Base-by-base conservation (phyloP, 2,797 vertebrate genomes). In the Lagocephalus sceleratus region DNA sequence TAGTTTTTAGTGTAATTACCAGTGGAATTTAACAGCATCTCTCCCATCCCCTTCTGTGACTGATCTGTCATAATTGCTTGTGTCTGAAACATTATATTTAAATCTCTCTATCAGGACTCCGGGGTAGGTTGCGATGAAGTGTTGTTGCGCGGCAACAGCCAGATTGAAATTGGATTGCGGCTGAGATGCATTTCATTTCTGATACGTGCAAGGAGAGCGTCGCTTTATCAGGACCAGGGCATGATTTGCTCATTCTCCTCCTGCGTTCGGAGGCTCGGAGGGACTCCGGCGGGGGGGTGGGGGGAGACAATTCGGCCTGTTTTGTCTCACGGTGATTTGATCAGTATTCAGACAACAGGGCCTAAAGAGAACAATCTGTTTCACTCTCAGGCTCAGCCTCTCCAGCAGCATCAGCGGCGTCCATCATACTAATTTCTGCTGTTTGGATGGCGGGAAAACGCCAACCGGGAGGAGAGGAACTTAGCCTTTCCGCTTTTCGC, bases 11-110 rank as follows among this genome's bases (percentile, higher is more conserved):
- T 53, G 51, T 75, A 83, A 87, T 88, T 85, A 83, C 71, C 50
- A 54, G 55, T 53, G 57, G 57, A 83, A 78, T 78, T 76, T 68
- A 75, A 68, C 55, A 56, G 59, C 56, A 60, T n/a, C 43, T 35
- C 49, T 42, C 44, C 50, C 57, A 52, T 45, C 54, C 20, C 58
- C 51, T 20, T 57, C 70, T 73, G 75, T 77, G 79, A 84, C 69
- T 76, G 73, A 85, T 84, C 78, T 68, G 71, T 79, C 80, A 80
- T 84, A 84, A 85, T 80, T 84, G 70, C 63, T 69, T 57, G 56
- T 60, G 78, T 82, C 78, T 78, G 64, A 68, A 76, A 68, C 74
- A 73, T 73, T 79, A 72, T 66, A 80, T 78, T 81, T 56, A 72
- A 72, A 82, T 85, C 73, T 73, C 72, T 64, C 71, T 62, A 66